Evolutionary conservation across 2,888 invertebrate genomes (phyloP).

Genomic region (Pseudanteris insignis): DNA sequence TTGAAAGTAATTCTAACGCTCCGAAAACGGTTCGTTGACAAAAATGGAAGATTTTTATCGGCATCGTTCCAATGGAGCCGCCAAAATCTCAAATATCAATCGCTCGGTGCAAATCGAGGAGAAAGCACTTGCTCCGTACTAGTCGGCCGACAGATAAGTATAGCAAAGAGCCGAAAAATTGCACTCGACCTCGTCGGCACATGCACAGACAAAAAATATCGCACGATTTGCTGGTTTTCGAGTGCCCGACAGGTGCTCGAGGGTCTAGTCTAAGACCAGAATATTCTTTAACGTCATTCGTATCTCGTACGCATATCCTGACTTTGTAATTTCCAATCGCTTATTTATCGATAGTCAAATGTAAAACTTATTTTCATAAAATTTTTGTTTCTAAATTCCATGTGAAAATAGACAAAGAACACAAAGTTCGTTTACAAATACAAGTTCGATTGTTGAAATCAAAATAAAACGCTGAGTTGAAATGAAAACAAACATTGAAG

Average conservation of each 20-base stretch:
- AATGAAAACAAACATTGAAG: too few relatives aligned
- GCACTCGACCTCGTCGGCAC: constrained; percentile 46
- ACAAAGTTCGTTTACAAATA: too few relatives aligned
- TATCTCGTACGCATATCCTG: constrained; percentile 10
- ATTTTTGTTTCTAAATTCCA: too few relatives aligned
- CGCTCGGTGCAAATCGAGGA: constrained; percentile 25
- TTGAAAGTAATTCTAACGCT: too few relatives aligned
- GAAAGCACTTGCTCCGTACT: constrained; percentile 34
- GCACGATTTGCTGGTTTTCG: constrained; percentile 53
- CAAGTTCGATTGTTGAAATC: too few relatives aligned
- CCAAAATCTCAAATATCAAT: constrained; percentile 36
- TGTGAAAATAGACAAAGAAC: too few relatives aligned
- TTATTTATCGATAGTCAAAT: too few relatives aligned
- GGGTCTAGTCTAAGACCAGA: constrained; percentile 35
- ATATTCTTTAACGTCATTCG: constrained; percentile 26
- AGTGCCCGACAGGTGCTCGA: constrained; percentile 41
- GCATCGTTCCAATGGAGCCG: constrained; percentile 25
- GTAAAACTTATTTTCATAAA: too few relatives aligned
- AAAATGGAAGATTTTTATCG: too few relatives aligned
- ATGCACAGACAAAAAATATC: constrained; percentile 51
- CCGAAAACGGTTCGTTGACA: too few relatives aligned
- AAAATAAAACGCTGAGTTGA: too few relatives aligned
- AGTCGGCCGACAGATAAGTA: constrained; percentile 40
- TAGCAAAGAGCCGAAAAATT: constrained; percentile 36
- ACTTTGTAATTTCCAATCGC: too few relatives aligned